These are phyloP conservation scores for Dasypus novemcinctus DNA, from an alignment of 2,113 vertebrate species.

Conservation along the genomic window DNA sequence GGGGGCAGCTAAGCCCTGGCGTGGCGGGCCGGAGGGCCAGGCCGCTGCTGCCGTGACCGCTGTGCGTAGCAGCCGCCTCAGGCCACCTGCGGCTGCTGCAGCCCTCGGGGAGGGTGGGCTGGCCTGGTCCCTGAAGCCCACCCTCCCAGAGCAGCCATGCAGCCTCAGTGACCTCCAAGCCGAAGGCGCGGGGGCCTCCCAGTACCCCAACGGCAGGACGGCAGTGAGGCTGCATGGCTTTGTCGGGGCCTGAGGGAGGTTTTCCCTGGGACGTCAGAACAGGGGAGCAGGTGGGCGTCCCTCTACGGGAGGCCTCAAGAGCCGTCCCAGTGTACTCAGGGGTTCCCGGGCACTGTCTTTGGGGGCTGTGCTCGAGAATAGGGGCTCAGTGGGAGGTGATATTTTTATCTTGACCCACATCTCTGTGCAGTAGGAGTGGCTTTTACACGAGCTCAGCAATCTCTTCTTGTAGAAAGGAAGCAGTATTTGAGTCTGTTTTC, in stretches of 20 bases:
- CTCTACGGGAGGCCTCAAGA: too few relatives aligned
- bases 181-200: background rate
- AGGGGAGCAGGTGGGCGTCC: too few relatives aligned
- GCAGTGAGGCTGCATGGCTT: too few relatives aligned
- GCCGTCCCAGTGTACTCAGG: too few relatives aligned
- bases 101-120: background rate
- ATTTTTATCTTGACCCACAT: background rate
- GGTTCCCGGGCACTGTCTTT: too few relatives aligned
- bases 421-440: background rate
- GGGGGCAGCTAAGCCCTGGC: background rate
- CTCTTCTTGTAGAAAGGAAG: background rate
- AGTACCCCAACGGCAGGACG: accelerated
- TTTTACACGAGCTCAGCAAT: background rate
- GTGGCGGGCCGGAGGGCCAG: background rate
- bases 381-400: accelerated
- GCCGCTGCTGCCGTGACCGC: background rate
- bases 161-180: accelerated
- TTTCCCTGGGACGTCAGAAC: too few relatives aligned
- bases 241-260: too few relatives aligned
- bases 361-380: too few relatives aligned
- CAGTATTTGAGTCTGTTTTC: background rate
- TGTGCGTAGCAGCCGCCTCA: accelerated
- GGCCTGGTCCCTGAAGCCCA: background rate
- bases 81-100: background rate
- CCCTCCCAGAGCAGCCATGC: background rate